Evolutionary conservation across 2,113 vertebrate genomes (phyloP).

Genomic region (Bettongia penicillata): DNA sequence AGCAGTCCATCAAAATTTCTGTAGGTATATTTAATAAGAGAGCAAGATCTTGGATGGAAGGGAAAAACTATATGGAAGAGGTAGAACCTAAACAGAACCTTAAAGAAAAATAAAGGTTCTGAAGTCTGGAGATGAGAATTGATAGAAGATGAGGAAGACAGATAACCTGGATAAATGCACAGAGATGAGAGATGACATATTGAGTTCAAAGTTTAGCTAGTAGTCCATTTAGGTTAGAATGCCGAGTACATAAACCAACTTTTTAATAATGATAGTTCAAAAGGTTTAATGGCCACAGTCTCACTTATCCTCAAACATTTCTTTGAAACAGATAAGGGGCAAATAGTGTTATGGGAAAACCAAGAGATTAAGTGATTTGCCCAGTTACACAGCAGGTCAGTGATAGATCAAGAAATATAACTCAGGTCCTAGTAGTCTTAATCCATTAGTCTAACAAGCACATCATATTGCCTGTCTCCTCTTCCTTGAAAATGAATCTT

Average conservation of each 20-base stretch:
- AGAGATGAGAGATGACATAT: neutral
- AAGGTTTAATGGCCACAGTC: conserved; percentile 2
- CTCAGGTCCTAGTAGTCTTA: neutral
- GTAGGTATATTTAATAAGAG: neutral
- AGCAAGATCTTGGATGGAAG: neutral
- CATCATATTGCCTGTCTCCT: neutral
- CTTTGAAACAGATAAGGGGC: neutral
- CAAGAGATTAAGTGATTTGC: neutral
- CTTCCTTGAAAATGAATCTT: conserved; percentile 9
- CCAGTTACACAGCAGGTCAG: neutral
- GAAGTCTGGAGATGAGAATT: neutral
- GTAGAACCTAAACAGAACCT: neutral
- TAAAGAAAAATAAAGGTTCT: neutral
- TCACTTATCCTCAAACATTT: conserved; percentile 4
- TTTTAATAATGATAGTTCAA: conserved; percentile 24
- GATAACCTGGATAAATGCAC: neutral
- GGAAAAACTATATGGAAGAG: neutral
- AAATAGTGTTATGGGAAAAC: neutral
- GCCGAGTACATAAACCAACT: neutral
- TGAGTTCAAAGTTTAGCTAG: neutral
- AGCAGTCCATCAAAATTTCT: neutral
- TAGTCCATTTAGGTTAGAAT: neutral
- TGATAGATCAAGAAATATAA: neutral
- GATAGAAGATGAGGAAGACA: neutral
- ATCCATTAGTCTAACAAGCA: neutral